Base-by-base conservation (phyloP, 2,113 vertebrate species). In the Saccopteryx bilineata region DNA sequence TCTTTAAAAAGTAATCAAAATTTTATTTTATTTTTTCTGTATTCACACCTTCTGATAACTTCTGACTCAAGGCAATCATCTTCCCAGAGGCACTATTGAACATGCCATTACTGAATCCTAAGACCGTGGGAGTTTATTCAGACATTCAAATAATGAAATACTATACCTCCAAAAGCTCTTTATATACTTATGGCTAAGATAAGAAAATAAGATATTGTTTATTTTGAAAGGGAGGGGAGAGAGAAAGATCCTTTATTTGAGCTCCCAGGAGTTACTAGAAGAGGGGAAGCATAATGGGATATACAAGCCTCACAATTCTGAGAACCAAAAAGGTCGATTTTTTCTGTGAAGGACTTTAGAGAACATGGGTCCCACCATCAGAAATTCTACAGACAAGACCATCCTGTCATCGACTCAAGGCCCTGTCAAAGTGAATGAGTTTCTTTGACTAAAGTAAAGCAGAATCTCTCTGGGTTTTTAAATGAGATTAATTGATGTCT, bases 11-110 rank as follows among this genome's bases (percentile, higher is more conserved):
- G 54, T 39, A 96, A 9, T 15, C 26, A 1, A 28, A 65, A 71
- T 63, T 56, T 82, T 87, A 76, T 87, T 66, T 39, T 39, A 39
- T 39, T 39, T 39, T 91, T 93, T 94, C 94, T 74, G 11, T 23
- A 71, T 66, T 95, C 61, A 50, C 19, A 75, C 5, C 17, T 56
- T 94, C 11, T 48, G 33, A 94, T 93, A 48, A 66, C 80, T 97
- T 87, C 58, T 56, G 66, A 21, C 21, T 90, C 14, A 93, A 63
- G 48, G 17, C 1, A 81, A 26, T 79, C 24, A n/a, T 78, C 63
- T 93, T 89, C 39, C 21, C 5, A 12, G 2, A 4, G 0, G 28
- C 92, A 95, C 28, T 1, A 83, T 21, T 11, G 81, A 87, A 17
- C 52, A 96, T 65, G 61, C 5, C 5, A 61, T 39, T 39, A 74